Evolutionary conservation across 2,113 vertebrate genomes (phyloP).

Genomic region (Cygnus atratus): DNA sequence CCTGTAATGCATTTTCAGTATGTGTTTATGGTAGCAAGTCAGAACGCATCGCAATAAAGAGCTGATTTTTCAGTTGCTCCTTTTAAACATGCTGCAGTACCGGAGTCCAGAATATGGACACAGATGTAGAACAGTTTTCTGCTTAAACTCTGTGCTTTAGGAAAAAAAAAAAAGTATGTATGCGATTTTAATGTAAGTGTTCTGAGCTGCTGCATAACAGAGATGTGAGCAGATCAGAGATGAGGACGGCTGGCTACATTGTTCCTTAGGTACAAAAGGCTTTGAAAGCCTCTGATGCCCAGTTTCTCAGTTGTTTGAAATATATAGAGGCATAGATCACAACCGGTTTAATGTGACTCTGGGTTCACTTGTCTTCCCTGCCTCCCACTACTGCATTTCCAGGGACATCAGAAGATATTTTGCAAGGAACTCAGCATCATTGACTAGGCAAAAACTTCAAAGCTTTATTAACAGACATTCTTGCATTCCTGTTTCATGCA

Average conservation of each 20-base stretch:
- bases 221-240: neutral
- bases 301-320: neutral
- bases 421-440: neutral
- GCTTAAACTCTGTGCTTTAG: neutral
- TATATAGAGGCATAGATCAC: neutral
- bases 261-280: neutral
- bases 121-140: neutral
- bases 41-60: neutral
- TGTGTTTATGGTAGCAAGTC: neutral
- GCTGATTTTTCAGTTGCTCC: neutral
- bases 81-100: neutral
- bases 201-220: neutral
- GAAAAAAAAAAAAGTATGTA: neutral
- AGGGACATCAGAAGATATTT: neutral
- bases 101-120: neutral
- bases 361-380: neutral
- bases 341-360: neutral
- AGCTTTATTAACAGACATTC: too few relatives aligned
- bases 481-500: neutral
- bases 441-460: neutral
- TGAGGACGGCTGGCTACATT: too few relatives aligned
- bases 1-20: neutral
- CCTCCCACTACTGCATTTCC: neutral
- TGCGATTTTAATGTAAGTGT: neutral
- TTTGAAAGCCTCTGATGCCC: neutral